phyloP scores from a whole-genome alignment of 37 sponge, comb jelly and placozoan species.

The Halisarca cf. caerulea region DNA sequence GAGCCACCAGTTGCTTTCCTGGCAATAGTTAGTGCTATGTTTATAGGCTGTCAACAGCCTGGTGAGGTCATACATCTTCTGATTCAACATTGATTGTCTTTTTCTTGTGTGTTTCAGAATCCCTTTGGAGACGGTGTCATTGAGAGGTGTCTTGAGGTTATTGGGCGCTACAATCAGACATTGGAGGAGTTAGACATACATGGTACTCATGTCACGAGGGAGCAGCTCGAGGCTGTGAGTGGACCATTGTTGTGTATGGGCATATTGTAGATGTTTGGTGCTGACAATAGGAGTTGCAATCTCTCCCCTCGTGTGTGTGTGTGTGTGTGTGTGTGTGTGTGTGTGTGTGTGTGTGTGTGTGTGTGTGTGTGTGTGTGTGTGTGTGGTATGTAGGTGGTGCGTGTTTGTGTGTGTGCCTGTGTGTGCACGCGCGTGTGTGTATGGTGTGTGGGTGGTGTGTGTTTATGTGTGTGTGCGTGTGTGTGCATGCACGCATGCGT shows the following conservation, averaged over 20 bases:
- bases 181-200: conserved; percentile 50
- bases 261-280: neutral
- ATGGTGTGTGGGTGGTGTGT: neutral
- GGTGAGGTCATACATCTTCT: neutral
- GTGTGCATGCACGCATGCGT: too few relatives aligned
- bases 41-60: too few relatives aligned
- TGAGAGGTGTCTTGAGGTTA: conserved; percentile 58
- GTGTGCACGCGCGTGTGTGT: neutral
- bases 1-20: too few relatives aligned
- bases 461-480: neutral
- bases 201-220: conserved; percentile 18
- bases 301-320: conserved; percentile 5
- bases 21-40: too few relatives aligned
- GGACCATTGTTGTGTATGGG: too few relatives aligned
- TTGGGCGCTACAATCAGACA: conserved; percentile 53
- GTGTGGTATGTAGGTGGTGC: neutral
- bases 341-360: neutral
- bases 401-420: neutral
- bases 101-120: conserved; percentile 42
- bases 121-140: conserved; percentile 53
- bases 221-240: neutral
- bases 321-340: conserved; percentile 11
- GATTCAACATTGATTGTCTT: neutral
- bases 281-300: too few relatives aligned
- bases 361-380: neutral